phyloP scores from a whole-genome alignment of 2,888 invertebrate species.

The Dioctria rufipes region DNA sequence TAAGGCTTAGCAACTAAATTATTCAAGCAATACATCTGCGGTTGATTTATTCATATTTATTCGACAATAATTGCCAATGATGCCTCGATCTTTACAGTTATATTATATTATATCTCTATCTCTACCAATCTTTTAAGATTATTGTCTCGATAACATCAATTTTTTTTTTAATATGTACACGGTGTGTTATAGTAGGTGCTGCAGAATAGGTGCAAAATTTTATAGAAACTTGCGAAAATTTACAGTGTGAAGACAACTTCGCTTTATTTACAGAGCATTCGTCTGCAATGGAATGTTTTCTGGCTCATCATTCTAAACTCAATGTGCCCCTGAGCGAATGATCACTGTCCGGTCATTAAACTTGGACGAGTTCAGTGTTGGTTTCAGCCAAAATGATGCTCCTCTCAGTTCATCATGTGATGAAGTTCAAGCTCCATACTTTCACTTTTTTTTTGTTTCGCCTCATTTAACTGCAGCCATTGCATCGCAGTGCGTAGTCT shows the following conservation, averaged over 20 bases:
- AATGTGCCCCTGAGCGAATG: constrained; percentile 18
- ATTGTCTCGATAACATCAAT: constrained; percentile 1
- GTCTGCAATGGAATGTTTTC: constrained; percentile 26
- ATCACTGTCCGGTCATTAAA: constrained; percentile 42
- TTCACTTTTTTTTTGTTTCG: constrained; percentile 35
- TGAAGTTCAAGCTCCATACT: constrained; percentile 2
- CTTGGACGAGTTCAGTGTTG: not conserved
- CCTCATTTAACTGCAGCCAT: constrained; percentile 28
- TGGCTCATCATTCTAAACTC: constrained; percentile 25
- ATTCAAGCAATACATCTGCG: not conserved
- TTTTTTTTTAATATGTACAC: not conserved
- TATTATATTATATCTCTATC: not conserved
- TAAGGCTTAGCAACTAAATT: constrained; percentile 28
- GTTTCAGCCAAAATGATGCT: constrained; percentile 5
- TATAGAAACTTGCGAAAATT: constrained; percentile 40
- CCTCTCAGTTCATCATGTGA: not conserved
- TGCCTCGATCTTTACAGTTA: not conserved
- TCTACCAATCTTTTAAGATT: not conserved
- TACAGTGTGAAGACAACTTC: constrained; percentile 9
- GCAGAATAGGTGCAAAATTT: constrained; percentile 33
- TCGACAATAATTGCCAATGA: constrained; percentile 6
- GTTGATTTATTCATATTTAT: not conserved
- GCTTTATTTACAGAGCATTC: constrained; percentile 36
- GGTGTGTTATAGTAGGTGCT: not conserved
- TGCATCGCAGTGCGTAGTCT: not conserved